A percentile compares a stretch with the other conserved stretches of the same genome.
Evolutionary conservation across 2,113 vertebrate genomes (phyloP).

Genomic region (Halcyon malimbica): DNA sequence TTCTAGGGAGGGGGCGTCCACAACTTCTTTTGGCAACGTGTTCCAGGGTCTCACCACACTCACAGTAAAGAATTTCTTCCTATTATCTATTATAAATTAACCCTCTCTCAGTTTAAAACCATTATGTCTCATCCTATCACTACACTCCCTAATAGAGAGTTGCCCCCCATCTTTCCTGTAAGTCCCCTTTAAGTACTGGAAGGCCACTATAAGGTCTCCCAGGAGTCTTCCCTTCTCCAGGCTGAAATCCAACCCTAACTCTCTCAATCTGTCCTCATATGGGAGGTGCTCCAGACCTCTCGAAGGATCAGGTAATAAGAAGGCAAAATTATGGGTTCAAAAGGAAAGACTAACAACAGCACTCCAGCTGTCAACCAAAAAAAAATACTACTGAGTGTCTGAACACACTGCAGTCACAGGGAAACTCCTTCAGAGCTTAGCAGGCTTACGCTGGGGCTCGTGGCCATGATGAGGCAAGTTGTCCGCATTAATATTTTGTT

Average conservation of each 20-base stretch:
- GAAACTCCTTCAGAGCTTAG: background rate
- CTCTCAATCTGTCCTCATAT: background rate
- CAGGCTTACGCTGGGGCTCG: background rate
- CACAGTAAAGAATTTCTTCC: no score
- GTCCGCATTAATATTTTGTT: background rate
- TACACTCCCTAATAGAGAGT: background rate
- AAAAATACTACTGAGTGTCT: rapidly evolving
- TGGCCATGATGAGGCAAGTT: background rate
- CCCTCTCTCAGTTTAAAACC: background rate
- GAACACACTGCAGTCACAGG: background rate
- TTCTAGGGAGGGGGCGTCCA: no score
- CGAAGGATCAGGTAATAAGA: background rate
- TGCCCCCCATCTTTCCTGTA: background rate
- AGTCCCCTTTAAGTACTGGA: background rate
- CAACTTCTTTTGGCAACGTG: no score
- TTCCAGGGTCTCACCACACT: no score
- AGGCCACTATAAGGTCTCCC: background rate
- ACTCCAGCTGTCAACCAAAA: background rate
- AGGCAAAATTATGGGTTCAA: background rate
- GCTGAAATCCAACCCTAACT: background rate
- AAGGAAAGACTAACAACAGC: background rate
- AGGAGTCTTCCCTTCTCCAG: background rate
- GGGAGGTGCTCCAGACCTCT: background rate
- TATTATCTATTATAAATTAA: background rate
- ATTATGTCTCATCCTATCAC: background rate